Evolutionary conservation across 2,888 invertebrate species (phyloP).

Genomic region (Synergus laeviventris): DNA sequence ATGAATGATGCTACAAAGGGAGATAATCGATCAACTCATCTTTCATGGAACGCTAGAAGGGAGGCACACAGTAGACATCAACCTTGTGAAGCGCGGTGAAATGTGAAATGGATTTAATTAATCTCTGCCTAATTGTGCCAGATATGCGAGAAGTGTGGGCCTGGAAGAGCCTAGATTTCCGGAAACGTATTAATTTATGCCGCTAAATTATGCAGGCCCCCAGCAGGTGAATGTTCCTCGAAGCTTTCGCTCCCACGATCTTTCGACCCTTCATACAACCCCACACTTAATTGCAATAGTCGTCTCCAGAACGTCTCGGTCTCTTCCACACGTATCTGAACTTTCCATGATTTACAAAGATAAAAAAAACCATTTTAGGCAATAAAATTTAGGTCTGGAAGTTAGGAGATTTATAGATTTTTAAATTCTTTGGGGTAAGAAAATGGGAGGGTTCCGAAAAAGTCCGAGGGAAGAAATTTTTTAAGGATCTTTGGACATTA

Average conservation of each 20-base stretch:
- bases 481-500: no score
- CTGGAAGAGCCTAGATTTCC: conserved; percentile 66
- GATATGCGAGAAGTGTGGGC: conserved; percentile 57
- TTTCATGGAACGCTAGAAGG: conserved; percentile 6
- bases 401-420: no score
- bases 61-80: background rate
- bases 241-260: conserved; percentile 35
- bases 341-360: no score
- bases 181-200: conserved; percentile 73
- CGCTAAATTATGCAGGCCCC: conserved; percentile 69
- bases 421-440: no score
- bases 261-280: conserved; percentile 41
- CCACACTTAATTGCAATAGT: conserved; percentile 52
- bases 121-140: conserved; percentile 73
- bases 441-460: no score
- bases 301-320: conserved; percentile 50
- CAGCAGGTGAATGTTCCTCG: conserved; percentile 64
- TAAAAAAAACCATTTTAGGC: no score
- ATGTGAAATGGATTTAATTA: conserved; percentile 74
- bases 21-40: conserved; percentile 5
- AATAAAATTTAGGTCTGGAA: no score
- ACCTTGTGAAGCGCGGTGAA: conserved; percentile 57
- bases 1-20: background rate
- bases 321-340: conserved; percentile 41
- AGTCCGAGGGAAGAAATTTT: no score